Conservation (phyloP, 2,888 invertebrate genomes). For the Euplagia quadripunctaria region DNA sequence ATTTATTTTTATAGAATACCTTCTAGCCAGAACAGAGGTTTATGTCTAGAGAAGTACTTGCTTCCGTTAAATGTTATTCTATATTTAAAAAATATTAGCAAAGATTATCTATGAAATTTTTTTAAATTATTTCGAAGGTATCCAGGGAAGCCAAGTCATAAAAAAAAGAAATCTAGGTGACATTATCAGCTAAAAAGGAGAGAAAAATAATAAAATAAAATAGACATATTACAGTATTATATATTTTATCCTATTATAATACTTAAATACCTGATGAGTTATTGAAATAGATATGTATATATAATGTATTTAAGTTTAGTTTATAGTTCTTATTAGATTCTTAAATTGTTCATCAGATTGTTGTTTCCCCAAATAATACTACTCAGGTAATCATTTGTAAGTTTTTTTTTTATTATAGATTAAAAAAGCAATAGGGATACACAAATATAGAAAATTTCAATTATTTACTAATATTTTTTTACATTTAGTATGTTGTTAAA, state of each 20-base stretch:
- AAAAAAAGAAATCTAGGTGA: too few species aligned
- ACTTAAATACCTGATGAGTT: too few species aligned
- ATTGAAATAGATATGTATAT: too few species aligned
- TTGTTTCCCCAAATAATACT: background rate
- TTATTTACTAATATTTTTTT: background rate
- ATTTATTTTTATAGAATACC: constrained; percentile 5
- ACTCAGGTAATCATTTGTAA: background rate
- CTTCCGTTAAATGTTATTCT: background rate
- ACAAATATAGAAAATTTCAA: background rate
- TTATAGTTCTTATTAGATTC: background rate
- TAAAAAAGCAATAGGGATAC: background rate
- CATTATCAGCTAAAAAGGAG: background rate
- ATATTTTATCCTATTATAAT: background rate
- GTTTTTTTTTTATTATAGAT: background rate
- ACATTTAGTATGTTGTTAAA: background rate
- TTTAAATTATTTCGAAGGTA: background rate
- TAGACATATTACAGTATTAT: too few species aligned
- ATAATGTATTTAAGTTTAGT: background rate
- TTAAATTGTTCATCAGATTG: background rate
- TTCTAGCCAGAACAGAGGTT: background rate
- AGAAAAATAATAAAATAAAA: background rate
- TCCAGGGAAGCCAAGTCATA: too few species aligned
- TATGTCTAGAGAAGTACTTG: background rate
- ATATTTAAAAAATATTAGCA: background rate
- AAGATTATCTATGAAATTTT: background rate